Base-by-base conservation (phyloP, 2,113 vertebrate species). In the Pagrus major region DNA sequence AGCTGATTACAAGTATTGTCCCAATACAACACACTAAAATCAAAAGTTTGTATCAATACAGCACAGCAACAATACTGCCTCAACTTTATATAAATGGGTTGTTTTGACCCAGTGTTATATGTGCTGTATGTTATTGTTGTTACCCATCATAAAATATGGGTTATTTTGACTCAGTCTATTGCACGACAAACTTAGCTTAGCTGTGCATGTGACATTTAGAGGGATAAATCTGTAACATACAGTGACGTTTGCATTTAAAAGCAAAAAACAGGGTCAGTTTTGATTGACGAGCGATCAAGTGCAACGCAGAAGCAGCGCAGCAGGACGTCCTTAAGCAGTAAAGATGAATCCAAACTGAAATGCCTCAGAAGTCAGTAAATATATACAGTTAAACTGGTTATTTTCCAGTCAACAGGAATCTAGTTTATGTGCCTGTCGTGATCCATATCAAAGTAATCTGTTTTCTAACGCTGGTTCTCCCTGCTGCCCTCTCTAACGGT, bases 371-470 rank as follows among this genome's bases (percentile, higher is more conserved):
- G 25, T 56, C 6, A 42, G 3, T 60, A 20, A 27, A 42, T 55
- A n/a, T n/a, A 41, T 39, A 23, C 2, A 35, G 39, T 23, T 3
- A 21, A 37, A 12, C 5, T 14, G 29, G 27, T 44, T 18, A 44
- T 60, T 68, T 33, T 63, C n/a, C 39, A 71, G 23, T 5, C 58
- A 12, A 37, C 69, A 65, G n/a, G 47, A 66, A 41, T 20, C 31
- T 5, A 16, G 42, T 27, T 71, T 42, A 35, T 49, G 47, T 2
- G 11, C 65, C 52, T 78, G 74, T 77, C 63, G 0, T 70, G 33
- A 49, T 60, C 42, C n/a, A 58, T 81, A 51, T 67, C 29, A 59
- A 49, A 58, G 76, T 59, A 66, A 76, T 88, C 71, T 78, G 52
- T 87, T 54, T 52, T n/a, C 1, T 21, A 35, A 20, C 21, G 52